phyloP scores from a whole-genome alignment of 2,888 invertebrate genomes.

The Metacarcinus magister region DNA sequence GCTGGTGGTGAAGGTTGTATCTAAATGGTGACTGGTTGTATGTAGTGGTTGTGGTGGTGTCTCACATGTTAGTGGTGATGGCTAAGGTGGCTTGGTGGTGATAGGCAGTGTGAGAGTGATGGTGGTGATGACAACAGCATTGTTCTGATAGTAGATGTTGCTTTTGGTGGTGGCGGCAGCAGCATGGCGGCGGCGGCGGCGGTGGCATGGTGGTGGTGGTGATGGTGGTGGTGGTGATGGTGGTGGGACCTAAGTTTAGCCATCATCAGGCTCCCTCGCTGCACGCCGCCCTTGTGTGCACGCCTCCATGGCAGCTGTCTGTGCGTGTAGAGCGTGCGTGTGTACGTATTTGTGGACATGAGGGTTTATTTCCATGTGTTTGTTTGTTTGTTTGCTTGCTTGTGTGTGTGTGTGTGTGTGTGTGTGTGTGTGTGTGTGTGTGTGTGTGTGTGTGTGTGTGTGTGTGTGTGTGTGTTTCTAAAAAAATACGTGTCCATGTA shows the following conservation, averaged over 20 bases:
- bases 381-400: too few relatives aligned
- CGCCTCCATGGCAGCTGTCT: not conserved
- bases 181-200: not conserved
- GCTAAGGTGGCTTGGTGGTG: not conserved
- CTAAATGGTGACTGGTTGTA: not conserved
- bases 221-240: conserved; percentile 5
- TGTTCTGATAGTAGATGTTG: not conserved
- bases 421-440: conserved; percentile 35
- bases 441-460: conserved; percentile 3
- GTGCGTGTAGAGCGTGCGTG: conserved; percentile 5
- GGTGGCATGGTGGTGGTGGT: not conserved
- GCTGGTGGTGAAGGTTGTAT: not conserved
- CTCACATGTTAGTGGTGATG: not conserved
- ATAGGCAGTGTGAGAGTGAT: not conserved
- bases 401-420: too few relatives aligned
- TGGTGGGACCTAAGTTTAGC: conserved; percentile 9
- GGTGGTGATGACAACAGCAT: not conserved
- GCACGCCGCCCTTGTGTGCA: conserved; percentile 1
- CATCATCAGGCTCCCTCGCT: not conserved
- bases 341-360: not conserved
- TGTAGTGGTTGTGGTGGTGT: not conserved
- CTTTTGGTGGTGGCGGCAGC: not conserved
- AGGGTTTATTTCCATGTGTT: too few relatives aligned
- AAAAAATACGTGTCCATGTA: too few relatives aligned
- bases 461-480: not conserved